phyloP scores from a whole-genome alignment of 1,140 invertebrate species.

The Eriocheir sinensis region DNA sequence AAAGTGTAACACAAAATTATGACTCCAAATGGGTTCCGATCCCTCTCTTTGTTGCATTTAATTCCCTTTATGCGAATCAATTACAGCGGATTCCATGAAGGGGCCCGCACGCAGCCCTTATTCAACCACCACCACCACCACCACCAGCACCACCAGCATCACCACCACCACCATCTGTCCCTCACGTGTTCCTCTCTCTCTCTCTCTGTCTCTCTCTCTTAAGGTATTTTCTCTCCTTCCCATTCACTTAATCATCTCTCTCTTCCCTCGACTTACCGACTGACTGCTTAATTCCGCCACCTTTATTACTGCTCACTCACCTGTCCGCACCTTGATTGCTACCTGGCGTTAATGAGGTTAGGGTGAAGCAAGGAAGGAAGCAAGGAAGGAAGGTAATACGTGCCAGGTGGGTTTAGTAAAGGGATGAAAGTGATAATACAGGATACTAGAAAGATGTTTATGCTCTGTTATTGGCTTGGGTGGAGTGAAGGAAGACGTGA shows the following conservation, averaged over 20 bases:
- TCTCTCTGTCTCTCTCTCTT: neutral
- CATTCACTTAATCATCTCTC: neutral
- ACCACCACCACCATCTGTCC: neutral
- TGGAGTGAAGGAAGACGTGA: neutral
- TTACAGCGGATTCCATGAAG: constrained; percentile 74
- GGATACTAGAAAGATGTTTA: neutral
- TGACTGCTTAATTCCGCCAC: no score
- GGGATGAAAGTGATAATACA: neutral
- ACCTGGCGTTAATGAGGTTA: neutral
- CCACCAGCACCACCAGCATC: neutral
- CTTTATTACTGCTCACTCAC: neutral
- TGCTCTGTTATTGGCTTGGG: no score
- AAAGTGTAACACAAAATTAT: constrained; percentile 75
- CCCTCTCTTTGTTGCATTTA: constrained; percentile 73
- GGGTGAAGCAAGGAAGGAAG: neutral
- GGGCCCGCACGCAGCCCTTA: constrained; percentile 3
- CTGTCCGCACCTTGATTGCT: neutral
- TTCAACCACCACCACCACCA: neutral
- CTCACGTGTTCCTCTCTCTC: neutral
- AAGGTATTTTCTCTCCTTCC: neutral
- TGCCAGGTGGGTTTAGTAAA: neutral
- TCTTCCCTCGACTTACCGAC: no score
- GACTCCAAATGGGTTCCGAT: constrained; percentile 65
- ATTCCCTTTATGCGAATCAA: constrained; percentile 76
- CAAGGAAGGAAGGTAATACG: neutral